Conservation (phyloP, 2,797 vertebrate genomes). For the Myripristis murdjan region DNA sequence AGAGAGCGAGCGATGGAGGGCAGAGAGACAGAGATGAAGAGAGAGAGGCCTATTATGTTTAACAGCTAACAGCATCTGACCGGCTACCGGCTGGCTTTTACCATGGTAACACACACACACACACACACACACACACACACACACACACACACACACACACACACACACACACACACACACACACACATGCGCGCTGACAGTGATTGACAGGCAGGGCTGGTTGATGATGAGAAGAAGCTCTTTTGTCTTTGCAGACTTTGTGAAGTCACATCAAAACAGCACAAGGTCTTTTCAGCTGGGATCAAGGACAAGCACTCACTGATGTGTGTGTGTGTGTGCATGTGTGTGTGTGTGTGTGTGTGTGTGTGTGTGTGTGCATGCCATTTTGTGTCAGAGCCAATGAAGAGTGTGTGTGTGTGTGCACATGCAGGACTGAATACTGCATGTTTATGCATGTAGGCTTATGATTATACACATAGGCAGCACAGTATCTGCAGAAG, state of each 20-base stretch:
- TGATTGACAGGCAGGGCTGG: constrained; percentile 1
- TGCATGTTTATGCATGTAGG: too few species aligned
- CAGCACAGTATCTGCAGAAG: too few species aligned
- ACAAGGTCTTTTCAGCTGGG: constrained; percentile 8
- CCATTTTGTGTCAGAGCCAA: background rate
- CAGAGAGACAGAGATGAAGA: too few species aligned
- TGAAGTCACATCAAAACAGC: constrained; percentile 14
- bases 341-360: constrained; percentile 14
- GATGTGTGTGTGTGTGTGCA: constrained; percentile 5
- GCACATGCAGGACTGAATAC: too few species aligned
- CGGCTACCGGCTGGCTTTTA: too few species aligned
- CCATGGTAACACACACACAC: too few species aligned
- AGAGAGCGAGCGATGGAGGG: too few species aligned
- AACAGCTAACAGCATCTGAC: too few species aligned
- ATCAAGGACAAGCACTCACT: background rate
- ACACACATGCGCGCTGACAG: background rate
- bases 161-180: background rate
- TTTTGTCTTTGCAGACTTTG: background rate
- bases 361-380: constrained; percentile 9
- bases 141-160: too few species aligned
- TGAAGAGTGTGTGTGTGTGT: constrained; percentile 10
- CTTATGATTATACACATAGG: too few species aligned
- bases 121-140: too few species aligned
- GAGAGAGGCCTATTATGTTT: too few species aligned
- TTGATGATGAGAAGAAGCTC: constrained; percentile 2